Evolutionary conservation across 2,113 vertebrate species (phyloP).

Genomic region (Loxodonta africana): DNA sequence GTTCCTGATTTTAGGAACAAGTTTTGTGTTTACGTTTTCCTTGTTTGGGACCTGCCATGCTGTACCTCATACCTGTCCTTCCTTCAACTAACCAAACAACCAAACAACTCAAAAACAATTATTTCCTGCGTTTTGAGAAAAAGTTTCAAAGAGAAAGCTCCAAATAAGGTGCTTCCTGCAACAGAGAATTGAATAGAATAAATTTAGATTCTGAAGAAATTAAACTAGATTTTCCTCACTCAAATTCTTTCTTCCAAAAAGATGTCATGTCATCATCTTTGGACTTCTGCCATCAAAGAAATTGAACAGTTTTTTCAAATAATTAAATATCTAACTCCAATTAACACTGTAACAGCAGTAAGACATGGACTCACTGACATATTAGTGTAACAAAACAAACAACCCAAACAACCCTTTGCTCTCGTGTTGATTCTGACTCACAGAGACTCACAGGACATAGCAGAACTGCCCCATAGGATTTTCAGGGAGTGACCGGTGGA

Average conservation of each 20-base stretch:
- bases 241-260: background rate
- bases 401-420: too few species aligned
- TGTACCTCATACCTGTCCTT: background rate
- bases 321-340: background rate
- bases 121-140: background rate
- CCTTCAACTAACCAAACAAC: background rate
- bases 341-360: background rate
- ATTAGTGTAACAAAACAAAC: background rate
- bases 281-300: constrained; percentile 26
- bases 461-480: too few species aligned
- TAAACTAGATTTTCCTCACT: background rate
- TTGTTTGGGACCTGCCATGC: background rate
- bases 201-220: background rate
- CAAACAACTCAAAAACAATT: background rate
- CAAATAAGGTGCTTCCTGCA: background rate
- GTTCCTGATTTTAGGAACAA: background rate
- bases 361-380: background rate
- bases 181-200: background rate
- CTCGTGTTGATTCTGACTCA: too few species aligned
- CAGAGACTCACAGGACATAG: too few species aligned
- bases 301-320: background rate
- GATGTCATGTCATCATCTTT: background rate
- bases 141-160: background rate
- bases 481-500: too few species aligned
- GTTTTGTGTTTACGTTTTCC: background rate